Percentiles rank a stretch among this genome's conserved stretches.
These are phyloP conservation scores for Indicator maculatus DNA, from an alignment of 2,113 vertebrate genomes.

Conservation along the genomic window DNA sequence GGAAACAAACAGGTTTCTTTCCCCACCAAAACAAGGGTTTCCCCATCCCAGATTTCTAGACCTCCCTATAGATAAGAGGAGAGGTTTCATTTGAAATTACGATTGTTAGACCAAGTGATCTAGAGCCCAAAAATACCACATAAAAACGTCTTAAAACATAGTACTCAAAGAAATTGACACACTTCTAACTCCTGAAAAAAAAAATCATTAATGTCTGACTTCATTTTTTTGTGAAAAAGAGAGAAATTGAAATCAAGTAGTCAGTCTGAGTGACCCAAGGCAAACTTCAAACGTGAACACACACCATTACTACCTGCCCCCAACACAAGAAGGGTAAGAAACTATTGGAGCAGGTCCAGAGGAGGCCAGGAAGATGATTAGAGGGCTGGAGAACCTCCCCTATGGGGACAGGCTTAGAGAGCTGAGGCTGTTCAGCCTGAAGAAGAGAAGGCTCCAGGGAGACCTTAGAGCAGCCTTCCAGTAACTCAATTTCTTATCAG, in stretches of 20 bases:
- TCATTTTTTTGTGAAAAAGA: neutral
- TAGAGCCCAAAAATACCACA: neutral
- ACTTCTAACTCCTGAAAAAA: neutral
- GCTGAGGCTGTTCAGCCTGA: too few species aligned
- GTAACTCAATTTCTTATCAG: neutral
- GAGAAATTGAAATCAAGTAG: neutral
- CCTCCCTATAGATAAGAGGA: neutral
- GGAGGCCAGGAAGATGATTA: too few species aligned
- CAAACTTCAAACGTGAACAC: neutral
- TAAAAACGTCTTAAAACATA: neutral
- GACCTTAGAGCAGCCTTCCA: too few species aligned
- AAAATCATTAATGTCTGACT: neutral
- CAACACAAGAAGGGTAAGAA: too few species aligned
- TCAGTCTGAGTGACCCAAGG: neutral
- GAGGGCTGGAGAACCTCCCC: too few species aligned
- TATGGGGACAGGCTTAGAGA: too few species aligned
- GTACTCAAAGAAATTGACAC: neutral
- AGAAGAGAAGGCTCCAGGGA: too few species aligned
- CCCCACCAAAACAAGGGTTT: neutral
- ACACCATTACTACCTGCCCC: rapidly evolving
- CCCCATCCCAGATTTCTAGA: neutral
- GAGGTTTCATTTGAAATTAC: neutral
- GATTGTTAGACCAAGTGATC: neutral
- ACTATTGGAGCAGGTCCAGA: too few species aligned
- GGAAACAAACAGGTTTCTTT: neutral